Evolutionary conservation across 2,113 vertebrate species (phyloP), one percentile per base, ranked within the genome.

Genomic region (Lophotis ruficrista): DNA sequence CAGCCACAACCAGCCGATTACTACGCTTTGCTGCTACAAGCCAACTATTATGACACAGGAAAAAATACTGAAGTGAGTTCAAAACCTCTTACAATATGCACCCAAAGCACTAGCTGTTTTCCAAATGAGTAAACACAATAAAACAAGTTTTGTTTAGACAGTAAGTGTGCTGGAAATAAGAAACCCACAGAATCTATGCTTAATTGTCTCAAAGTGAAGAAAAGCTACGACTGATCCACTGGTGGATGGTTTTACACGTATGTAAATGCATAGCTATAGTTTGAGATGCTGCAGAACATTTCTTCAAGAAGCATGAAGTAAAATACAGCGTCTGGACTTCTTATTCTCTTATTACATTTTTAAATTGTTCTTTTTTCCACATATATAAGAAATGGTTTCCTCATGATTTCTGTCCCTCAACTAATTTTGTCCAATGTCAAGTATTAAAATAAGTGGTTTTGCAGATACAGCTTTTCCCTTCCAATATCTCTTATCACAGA

Each of bases 401-500:
- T 76, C 30, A 7, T 38, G 19, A 89, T 41, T 82, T 62, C 65
- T 76, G 80, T 91, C 80, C 38, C 80, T 95, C 60, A 25, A 14
- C 69, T 64, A 18, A 45, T 71, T 84, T 83, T 68, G 45, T 62
- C 65, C 2, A 1, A 48, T 5, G 11, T 62, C 0, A 0, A 76
- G 43, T 24, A 90, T 12, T 84, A 68, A 77, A 89, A 53, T 53
- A 62, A 96, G 89, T 68, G 81, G 0, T 94, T 96, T 51, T 91
- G 77, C 95, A 96, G 87, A 93, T 68, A 11, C 9, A 69, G 48
- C 48, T 92, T 82, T 57, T 96, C 61, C 54, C 33, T 95, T 89
- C 93, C 89, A 93, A 2, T 15, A 25, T 78, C 89, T 92, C 93
- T 97, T 97, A 97, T 96, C 96, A 78, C 65, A 68, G 70, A 47